Conservation (phyloP, 1,140 invertebrate genomes). For the Cydia pomonella region DNA sequence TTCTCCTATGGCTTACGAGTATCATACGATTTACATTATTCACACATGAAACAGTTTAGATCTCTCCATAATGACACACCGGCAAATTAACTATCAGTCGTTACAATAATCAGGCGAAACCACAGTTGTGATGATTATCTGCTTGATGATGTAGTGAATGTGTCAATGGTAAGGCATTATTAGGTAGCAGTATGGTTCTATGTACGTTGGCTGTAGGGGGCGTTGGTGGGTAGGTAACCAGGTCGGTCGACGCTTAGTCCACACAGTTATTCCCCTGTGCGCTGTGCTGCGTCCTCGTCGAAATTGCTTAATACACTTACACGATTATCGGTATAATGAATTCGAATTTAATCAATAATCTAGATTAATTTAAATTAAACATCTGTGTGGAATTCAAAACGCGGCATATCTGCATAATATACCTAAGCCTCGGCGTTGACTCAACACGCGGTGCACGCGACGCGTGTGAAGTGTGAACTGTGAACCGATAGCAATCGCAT, state of each 20-base stretch:
- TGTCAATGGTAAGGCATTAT: background rate
- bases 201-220: no score
- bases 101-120: background rate
- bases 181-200: background rate
- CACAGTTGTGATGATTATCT: background rate
- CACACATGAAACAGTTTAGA: background rate
- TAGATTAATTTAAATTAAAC: no score
- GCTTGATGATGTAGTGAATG: background rate
- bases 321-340: no score
- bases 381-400: no score
- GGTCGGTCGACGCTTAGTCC: no score
- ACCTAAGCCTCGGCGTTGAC: background rate
- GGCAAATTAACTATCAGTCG: conserved; percentile 18
- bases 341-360: no score
- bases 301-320: no score
- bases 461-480: no score
- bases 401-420: no score
- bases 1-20: background rate
- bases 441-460: background rate
- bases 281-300: no score
- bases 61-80: background rate
- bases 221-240: no score
- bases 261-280: no score
- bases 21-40: conserved; percentile 18
- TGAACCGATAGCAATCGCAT: background rate